Evolutionary conservation across 2,888 invertebrate species (phyloP), one percentile per base, ranked within the genome.

Genomic region (Agrotis exclamationis): DNA sequence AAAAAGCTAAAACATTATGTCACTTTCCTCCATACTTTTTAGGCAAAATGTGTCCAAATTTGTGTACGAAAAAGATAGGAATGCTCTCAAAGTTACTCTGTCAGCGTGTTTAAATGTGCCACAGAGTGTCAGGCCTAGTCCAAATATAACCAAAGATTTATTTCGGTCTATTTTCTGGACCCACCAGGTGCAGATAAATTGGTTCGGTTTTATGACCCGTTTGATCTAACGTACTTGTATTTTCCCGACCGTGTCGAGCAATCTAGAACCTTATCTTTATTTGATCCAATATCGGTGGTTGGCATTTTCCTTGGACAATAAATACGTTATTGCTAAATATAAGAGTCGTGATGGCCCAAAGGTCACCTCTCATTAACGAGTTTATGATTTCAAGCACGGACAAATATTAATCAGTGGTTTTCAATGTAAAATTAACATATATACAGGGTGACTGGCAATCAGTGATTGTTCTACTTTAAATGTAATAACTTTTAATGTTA

Each of bases 171-270:
- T 50, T 44, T 6, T 48, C n/a, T n/a, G n/a, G 24, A 20, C n/a
- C n/a, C n/a, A 73, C 18, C 28, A 59, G 22, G 73, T 59, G 60
- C 7, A 7, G 18, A 70, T 58, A 72, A 50, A 72, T 28, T 58
- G 28, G 11, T 16, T 14, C 16, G 4, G 22, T 66, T 65, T 64
- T 64, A 66, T 50, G 50, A 24, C 1, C 28, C 3, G 4, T 28
- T 50, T 70, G 20, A 28, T 58, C 18, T 24, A 18, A 20, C 45
- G 14, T 28, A 18, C 47, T 48, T 48, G 18, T 45, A 24, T 47
- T 39, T 20, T 16, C 39, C 24, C 48, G 24, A 39, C 18, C 28
- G 7, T 22, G 22, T 53, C n/a, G 28, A 33, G 14, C 11, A 54
- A 53, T 44, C 20, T 18, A 20, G 9, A 4, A 33, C n/a, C 18